Conservation (phyloP, 2,888 invertebrate species). For the Tolmerus cingulatus region DNA sequence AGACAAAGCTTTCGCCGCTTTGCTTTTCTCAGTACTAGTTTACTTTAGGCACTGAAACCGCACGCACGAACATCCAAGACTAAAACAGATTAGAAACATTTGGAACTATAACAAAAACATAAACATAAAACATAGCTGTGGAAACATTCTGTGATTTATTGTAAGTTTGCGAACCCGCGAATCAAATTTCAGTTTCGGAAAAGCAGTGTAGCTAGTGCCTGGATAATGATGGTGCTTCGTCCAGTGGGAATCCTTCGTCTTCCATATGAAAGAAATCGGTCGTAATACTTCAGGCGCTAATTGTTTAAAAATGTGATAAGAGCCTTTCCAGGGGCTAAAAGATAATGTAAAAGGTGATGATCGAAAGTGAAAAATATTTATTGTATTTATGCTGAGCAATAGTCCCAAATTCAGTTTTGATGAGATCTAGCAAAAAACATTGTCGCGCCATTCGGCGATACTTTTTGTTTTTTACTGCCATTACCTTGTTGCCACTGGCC, state of each 20-base stretch:
- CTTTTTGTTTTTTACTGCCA: constrained; percentile 62
- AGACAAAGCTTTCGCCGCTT: constrained; percentile 3
- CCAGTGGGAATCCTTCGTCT: constrained; percentile 4
- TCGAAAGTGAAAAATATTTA: neutral
- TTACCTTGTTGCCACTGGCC: constrained; percentile 62
- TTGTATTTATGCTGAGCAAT: neutral
- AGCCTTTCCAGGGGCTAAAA: neutral
- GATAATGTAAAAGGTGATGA: neutral
- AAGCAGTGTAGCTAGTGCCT: neutral
- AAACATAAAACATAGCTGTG: constrained; percentile 17
- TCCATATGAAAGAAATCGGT: neutral
- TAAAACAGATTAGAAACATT: neutral
- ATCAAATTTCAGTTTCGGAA: neutral
- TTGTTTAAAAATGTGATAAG: constrained; percentile 41
- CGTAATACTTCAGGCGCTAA: neutral
- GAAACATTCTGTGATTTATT: constrained; percentile 23
- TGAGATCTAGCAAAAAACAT: constrained; percentile 62
- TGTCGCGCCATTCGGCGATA: constrained; percentile 64
- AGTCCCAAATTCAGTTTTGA: constrained; percentile 54
- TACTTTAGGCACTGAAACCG: constrained; percentile 19
- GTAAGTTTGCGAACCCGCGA: neutral
- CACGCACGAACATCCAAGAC: neutral
- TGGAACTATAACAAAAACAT: neutral
- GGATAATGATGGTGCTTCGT: neutral
- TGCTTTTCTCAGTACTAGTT: constrained; percentile 8